Evolutionary conservation across 2,797 vertebrate species (phyloP).

Genomic region (Ataeniobius toweri): DNA sequence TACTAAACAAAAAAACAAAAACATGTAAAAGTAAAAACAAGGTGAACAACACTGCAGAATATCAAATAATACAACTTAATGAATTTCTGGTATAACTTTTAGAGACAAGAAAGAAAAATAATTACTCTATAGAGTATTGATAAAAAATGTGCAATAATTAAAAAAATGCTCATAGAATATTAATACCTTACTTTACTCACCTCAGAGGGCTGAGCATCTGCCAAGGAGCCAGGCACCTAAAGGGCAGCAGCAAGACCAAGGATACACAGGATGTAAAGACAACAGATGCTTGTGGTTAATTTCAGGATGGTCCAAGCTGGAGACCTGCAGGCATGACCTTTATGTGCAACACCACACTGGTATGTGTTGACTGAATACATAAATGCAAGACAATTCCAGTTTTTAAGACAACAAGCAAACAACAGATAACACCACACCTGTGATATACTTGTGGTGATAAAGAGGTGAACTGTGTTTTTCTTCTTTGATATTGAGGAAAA

Average conservation of each 20-base stretch:
- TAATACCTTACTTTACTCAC: not conserved
- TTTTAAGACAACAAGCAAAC: not conserved
- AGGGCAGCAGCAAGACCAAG: not conserved
- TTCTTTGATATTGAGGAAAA: not conserved
- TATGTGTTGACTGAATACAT: not conserved
- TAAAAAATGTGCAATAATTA: not conserved
- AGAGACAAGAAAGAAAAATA: not conserved
- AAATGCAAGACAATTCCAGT: not conserved
- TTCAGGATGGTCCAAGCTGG: not conserved
- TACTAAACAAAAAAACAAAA: conserved; percentile 3
- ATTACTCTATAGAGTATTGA: not conserved
- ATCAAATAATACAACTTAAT: not conserved
- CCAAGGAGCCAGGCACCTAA: not conserved
- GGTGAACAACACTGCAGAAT: not conserved
- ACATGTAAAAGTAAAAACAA: not conserved
- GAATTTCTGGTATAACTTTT: conserved; percentile 1
- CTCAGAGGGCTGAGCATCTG: not conserved
- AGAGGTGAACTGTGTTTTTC: not conserved
- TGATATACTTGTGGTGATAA: not conserved
- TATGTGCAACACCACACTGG: not conserved
- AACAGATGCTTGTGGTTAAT: not conserved
- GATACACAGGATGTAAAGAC: not conserved
- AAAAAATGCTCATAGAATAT: not conserved
- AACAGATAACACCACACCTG: not conserved
- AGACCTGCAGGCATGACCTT: not conserved